Evolutionary conservation across 37 sponge, comb jelly and placozoan species (phyloP), one percentile per base, ranked within the genome.

Genomic region (Dysidea cf. avara): DNA sequence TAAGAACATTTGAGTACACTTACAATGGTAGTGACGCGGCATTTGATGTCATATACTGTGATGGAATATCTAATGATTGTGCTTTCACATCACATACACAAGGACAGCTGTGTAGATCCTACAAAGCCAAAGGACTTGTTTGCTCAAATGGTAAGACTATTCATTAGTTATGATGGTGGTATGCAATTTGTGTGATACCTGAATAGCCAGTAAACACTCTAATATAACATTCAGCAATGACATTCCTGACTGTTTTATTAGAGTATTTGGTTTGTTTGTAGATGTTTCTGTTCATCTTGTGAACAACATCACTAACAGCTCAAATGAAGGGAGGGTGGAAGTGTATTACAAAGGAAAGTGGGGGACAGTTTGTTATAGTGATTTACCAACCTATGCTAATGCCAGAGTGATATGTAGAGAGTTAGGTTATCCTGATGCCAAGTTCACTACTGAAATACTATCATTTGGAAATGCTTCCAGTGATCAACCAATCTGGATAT

Each of bases 351-450:
- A 25, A 26, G 56, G 56, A 6, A 3, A 6, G 56, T 54, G 56
- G 56, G 56, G 56, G 2, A 54, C 56, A 7, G 3, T 54, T 21
- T 54, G 56, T 64, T 18, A 74, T 26, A 14, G 25, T 12, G 64
- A 18, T 3, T 74, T 46, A 48, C 13, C 20, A 31, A n/a, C n/a
- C n/a, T 43, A 16, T 25, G 9, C n/a, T 39, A 21, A 61, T 61
- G 32, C 62, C 12, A 24, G 20, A 18, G 75, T 74, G n/a, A 62
- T 28, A 3, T 74, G 75, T 64, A 20, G 50, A 63, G 50, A 74
- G 63, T 28, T 74, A 5, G 75, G 75, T 21, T 74, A 74, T 64
- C 4, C 61, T 29, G 36, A 25, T 7, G 65, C 34, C 17, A 5
- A 17, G 11, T 12, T 29, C 16, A 7, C 40, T 7, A 26, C 17